These are phyloP conservation scores for Pristionchus fissidentatus DNA, from an alignment of 2,888 invertebrate genomes.

Conservation along the genomic window DNA sequence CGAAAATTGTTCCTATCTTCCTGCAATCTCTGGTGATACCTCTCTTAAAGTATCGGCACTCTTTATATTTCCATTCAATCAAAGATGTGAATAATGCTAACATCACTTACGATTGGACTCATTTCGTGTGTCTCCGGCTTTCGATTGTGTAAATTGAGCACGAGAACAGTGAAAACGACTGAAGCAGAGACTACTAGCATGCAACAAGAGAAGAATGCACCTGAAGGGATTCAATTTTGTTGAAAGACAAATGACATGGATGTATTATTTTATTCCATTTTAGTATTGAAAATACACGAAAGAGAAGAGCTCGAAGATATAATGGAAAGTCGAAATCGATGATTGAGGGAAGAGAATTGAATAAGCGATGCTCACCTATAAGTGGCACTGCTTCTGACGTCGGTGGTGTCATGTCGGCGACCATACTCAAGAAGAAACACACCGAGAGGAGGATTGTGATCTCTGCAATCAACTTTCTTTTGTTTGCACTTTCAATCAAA, in stretches of 20 bases:
- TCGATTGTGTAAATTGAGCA: conserved; percentile 66
- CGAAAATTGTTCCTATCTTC: no score
- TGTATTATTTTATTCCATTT: not conserved
- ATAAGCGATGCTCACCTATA: conserved; percentile 56
- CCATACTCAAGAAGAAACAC: conserved; percentile 97
- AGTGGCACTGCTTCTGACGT: conserved; percentile 72
- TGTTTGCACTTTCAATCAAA: not conserved
- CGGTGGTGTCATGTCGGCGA: conserved; percentile 93
- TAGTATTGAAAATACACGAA: no score
- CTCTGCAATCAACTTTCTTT: conserved; percentile 56
- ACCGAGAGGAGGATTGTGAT: conserved; percentile 83
- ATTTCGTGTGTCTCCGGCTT: conserved; percentile 68
- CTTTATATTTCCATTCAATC: no score
- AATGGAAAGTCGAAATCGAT: no score
- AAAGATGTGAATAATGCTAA: no score
- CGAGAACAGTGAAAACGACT: conserved; percentile 67
- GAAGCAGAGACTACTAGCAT: conserved; percentile 69
- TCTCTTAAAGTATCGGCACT: no score
- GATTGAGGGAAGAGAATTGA: not conserved
- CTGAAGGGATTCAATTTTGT: conserved; percentile 47
- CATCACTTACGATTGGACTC: conserved; percentile 64
- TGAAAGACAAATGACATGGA: not conserved
- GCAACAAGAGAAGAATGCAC: conserved; percentile 68
- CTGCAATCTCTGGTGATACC: no score
- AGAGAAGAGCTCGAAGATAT: no score